Percentiles rank a stretch among this genome's conserved stretches.
Conservation (phyloP, 2,113 vertebrate species). For the Telmatochromis bifrenatus region DNA sequence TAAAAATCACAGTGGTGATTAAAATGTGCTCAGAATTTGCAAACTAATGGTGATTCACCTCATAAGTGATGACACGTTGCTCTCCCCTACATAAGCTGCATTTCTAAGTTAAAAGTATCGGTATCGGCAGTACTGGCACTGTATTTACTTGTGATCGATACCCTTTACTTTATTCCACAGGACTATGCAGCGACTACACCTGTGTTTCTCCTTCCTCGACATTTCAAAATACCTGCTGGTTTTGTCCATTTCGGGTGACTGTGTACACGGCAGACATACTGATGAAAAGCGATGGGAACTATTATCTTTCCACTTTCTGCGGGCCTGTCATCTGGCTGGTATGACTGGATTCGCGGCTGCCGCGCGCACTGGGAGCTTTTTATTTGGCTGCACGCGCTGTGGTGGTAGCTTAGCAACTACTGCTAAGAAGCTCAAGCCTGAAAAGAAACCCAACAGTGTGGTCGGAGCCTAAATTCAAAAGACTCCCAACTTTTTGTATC, state of each 20-base stretch:
- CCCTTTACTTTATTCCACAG: background rate
- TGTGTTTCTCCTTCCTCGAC: background rate
- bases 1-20: background rate
- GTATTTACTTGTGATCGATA: background rate
- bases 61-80: background rate
- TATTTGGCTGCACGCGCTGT: background rate
- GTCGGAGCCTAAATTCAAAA: background rate
- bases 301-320: background rate
- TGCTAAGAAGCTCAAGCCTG: slow-evolving; percentile 13
- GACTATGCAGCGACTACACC: background rate
- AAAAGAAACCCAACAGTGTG: slow-evolving; percentile 7
- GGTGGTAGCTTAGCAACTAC: slow-evolving; percentile 55
- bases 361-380: background rate
- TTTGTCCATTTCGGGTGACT: background rate
- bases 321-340: background rate
- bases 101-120: background rate
- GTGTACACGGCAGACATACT: background rate
- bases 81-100: background rate
- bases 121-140: background rate
- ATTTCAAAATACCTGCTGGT: background rate
- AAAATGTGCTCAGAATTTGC: background rate
- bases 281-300: background rate
- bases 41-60: background rate
- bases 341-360: background rate
- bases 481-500: background rate